These are phyloP conservation scores for Tinea trinotella DNA, from an alignment of 2,888 invertebrate genomes.

Conservation along the genomic window DNA sequence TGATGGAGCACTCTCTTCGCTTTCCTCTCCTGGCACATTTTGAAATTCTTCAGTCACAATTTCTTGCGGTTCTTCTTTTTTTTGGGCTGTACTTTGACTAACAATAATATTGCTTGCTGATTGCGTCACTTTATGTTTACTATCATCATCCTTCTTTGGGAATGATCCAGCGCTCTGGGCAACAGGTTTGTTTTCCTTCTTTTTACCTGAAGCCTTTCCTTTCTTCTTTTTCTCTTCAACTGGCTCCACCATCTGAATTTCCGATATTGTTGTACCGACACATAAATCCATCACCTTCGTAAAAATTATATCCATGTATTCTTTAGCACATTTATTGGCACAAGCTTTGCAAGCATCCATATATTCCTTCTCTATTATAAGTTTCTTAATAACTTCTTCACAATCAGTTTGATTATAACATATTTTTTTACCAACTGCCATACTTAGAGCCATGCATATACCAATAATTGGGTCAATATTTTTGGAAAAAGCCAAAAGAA, in stretches of 20 bases:
- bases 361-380: conserved; percentile 48
- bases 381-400: conserved; percentile 51
- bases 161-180: conserved; percentile 40
- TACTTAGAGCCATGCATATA: conserved; percentile 69
- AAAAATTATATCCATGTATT: conserved; percentile 44
- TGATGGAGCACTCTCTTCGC: conserved; percentile 33
- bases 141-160: conserved; percentile 30
- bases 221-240: conserved; percentile 38
- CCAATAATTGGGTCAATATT: conserved; percentile 65
- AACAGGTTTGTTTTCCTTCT: background rate
- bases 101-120: conserved; percentile 42
- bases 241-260: conserved; percentile 38
- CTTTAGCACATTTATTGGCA: conserved; percentile 42
- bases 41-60: conserved; percentile 34
- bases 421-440: conserved; percentile 67
- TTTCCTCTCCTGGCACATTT: conserved; percentile 31
- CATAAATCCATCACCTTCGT: conserved; percentile 42
- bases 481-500: conserved; percentile 76
- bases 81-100: background rate
- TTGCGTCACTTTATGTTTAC: conserved; percentile 32
- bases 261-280: conserved; percentile 47
- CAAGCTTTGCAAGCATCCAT: conserved; percentile 48
- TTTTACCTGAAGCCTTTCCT: conserved; percentile 27
- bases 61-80: conserved; percentile 31
- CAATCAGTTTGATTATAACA: conserved; percentile 64